Percentiles rank a stretch among this genome's conserved stretches.
These are phyloP conservation scores for Baryphthengus martii DNA, from an alignment of 2,113 vertebrate genomes.

Conservation along the genomic window DNA sequence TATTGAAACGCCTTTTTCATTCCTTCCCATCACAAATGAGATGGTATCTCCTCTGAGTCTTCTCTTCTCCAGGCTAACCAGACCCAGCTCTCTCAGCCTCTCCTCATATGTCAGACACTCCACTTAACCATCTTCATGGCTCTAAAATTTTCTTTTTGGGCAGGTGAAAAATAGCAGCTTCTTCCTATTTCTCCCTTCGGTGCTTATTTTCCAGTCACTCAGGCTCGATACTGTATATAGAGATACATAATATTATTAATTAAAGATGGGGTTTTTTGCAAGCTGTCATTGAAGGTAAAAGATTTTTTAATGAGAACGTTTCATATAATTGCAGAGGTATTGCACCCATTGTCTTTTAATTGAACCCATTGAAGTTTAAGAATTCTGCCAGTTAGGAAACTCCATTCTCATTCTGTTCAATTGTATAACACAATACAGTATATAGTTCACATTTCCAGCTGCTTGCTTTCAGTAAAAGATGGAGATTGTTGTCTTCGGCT, in stretches of 20 bases:
- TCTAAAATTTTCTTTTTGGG: background rate
- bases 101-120: accelerated
- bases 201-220: background rate
- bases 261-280: background rate
- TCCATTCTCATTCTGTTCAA: background rate
- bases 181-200: background rate
- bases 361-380: background rate
- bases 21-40: background rate
- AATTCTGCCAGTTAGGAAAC: background rate
- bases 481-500: background rate
- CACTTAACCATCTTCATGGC: background rate
- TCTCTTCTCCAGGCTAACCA: background rate
- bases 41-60: background rate
- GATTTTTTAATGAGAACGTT: background rate
- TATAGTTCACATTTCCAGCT: background rate
- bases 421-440: background rate
- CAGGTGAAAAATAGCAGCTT: background rate
- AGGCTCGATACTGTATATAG: background rate
- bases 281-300: background rate
- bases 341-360: background rate
- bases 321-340: background rate
- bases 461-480: background rate
- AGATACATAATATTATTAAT: background rate
- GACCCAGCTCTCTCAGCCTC: background rate
- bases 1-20: background rate